These are phyloP conservation scores for Torymus texanus DNA, from an alignment of 2,888 invertebrate genomes.

Conservation along the genomic window DNA sequence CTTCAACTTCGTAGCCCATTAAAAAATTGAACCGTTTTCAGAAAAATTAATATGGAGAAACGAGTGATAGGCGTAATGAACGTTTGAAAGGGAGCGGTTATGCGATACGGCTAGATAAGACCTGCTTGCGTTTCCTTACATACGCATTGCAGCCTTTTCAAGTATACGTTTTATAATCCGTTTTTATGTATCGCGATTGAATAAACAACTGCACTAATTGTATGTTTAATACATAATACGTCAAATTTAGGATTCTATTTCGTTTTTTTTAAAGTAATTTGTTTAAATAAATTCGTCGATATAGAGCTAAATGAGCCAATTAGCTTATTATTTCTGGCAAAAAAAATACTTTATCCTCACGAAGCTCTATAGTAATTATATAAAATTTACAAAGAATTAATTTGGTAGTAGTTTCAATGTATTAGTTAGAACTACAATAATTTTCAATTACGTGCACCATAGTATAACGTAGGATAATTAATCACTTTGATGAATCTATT, in stretches of 20 bases:
- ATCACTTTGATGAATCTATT: too few species aligned
- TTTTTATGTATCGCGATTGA: constrained; percentile 32
- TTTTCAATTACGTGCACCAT: too few species aligned
- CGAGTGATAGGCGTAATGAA: not conserved
- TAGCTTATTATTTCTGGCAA: too few species aligned
- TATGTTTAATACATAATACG: constrained; percentile 17
- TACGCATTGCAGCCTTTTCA: not conserved
- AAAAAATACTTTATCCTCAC: too few species aligned
- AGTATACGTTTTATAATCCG: constrained; percentile 36
- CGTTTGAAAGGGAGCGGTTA: constrained; percentile 5
- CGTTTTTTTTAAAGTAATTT: not conserved
- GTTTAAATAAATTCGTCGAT: too few species aligned
- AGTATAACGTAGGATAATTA: too few species aligned
- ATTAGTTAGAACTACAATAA: too few species aligned
- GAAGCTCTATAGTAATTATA: too few species aligned
- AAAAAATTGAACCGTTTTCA: not conserved
- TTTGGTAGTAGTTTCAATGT: too few species aligned
- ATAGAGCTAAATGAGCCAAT: too few species aligned
- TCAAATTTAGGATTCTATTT: not conserved
- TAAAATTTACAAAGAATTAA: too few species aligned
- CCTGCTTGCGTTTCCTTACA: constrained; percentile 22
- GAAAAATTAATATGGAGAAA: constrained; percentile 10
- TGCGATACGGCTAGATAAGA: constrained; percentile 1
- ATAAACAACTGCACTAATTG: constrained; percentile 29
- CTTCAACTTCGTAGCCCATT: not conserved